Evolutionary conservation across 2,888 invertebrate genomes (phyloP).

Genomic region (Lasioglossum lativentre): DNA sequence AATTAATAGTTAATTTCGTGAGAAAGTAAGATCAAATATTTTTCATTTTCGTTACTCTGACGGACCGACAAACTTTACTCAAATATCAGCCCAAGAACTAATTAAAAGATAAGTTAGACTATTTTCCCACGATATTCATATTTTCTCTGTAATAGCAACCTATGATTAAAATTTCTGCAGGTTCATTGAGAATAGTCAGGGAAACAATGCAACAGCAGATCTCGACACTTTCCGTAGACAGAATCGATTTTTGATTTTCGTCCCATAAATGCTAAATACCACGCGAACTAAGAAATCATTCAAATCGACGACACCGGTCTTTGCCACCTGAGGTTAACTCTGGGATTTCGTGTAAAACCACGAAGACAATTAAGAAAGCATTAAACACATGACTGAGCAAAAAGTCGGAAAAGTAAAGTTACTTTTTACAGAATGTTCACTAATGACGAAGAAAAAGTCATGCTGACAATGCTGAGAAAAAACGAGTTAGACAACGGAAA

Average conservation of each 20-base stretch:
- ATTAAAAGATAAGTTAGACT: background rate
- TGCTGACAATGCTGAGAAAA: background rate
- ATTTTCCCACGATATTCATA: background rate
- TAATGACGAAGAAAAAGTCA: too few relatives aligned
- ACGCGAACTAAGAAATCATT: background rate
- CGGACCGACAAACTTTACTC: background rate
- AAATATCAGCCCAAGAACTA: background rate
- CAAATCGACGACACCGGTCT: conserved; percentile 13
- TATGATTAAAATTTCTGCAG: conserved; percentile 40
- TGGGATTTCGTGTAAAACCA: too few relatives aligned
- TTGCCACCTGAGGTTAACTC: conserved; percentile 2
- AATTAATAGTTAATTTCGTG: background rate
- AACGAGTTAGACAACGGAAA: conserved; percentile 17
- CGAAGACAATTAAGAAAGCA: background rate
- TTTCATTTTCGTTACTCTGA: background rate
- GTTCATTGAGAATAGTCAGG: conserved; percentile 12
- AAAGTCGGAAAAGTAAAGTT: background rate
- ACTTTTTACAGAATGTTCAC: background rate
- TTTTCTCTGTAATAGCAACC: background rate
- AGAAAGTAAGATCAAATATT: background rate
- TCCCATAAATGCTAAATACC: conserved; percentile 22
- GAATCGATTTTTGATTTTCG: conserved; percentile 48
- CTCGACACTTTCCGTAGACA: conserved; percentile 35
- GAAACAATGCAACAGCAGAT: conserved; percentile 25
- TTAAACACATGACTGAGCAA: background rate